Conservation (phyloP, 2,113 vertebrate species). For the Cnemophilus loriae region DNA sequence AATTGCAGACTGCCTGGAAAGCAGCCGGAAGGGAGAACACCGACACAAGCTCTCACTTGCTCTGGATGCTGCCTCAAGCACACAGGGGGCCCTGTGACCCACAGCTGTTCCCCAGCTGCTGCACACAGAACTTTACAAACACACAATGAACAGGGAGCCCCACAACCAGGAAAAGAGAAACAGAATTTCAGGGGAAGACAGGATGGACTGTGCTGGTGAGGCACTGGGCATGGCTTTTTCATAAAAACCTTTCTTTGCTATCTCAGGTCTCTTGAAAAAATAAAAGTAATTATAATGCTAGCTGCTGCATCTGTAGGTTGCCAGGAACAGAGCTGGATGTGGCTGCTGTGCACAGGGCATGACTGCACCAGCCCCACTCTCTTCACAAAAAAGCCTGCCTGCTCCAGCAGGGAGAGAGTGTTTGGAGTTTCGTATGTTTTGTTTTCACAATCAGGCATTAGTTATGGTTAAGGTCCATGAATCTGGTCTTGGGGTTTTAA, state of each 20-base stretch:
- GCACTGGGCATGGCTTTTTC: background rate
- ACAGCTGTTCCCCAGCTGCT: fast-evolving
- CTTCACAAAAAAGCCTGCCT: background rate
- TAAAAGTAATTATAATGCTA: background rate
- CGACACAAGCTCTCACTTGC: fast-evolving
- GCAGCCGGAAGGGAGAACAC: background rate
- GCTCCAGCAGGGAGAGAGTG: background rate
- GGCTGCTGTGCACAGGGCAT: background rate
- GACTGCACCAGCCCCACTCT: background rate
- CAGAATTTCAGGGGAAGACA: background rate
- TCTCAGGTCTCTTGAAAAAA: background rate
- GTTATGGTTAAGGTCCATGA: background rate
- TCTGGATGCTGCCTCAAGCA: background rate
- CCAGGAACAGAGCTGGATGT: background rate
- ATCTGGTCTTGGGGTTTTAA: background rate
- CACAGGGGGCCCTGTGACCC: background rate
- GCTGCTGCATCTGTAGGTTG: background rate
- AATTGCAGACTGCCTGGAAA: background rate
- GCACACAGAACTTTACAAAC: background rate
- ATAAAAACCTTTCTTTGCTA: background rate
- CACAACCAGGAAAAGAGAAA: background rate
- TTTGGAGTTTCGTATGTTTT: background rate
- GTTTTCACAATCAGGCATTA: background rate
- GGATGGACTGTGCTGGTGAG: background rate
- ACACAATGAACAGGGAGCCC: fast-evolving